Evolutionary conservation across 2,797 vertebrate species (phyloP), one percentile per base, ranked within the genome.

Genomic region (Dicrostonyx torquatus): DNA sequence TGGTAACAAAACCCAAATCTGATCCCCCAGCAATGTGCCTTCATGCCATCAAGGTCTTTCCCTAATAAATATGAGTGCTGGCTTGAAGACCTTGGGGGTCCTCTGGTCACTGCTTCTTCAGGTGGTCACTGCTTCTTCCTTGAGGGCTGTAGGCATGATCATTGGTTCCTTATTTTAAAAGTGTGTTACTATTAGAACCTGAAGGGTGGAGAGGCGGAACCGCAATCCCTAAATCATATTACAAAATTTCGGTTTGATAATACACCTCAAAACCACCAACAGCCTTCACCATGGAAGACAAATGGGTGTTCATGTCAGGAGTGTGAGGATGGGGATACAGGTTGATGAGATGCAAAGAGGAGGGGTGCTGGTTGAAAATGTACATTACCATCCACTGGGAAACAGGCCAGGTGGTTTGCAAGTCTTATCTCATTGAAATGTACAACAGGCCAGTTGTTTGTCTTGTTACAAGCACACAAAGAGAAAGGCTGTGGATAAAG

Each of bases 1-100:
- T 24, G 80, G 84, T 22, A 53, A 50, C 37, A 68, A 93, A 93
- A 77, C 80, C 85, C 94, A 83, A 72, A 58, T 87, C 84, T 84
- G 75, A 83, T 87, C 6, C 75, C 64, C 64, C 43, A 62, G n/a
- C 12, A n/a, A 40, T 45, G 15, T 93, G 29, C 62, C 84, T 83
- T 90, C 62, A 34, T 9, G 80, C 73, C 82, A 55, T 76, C 60
- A 34, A 64, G 50, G n/a, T 91, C 88, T 75, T 40, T 79, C 6
- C 53, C 68, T 88, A 83, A 70, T 31, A 43, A 93, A 79, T 50
- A 22, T 26, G 29, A 45, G 15, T 34, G 29, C 31, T 14, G 55
- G 31, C n/a, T n/a, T 55, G 53, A 85, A 90, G 14, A 64, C 40
- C 58, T n/a, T 20, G 12, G 18, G 83, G 55, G 82, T 79, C 62